Conservation (phyloP, 2,113 vertebrate species). For the Psittacara wagleri region DNA sequence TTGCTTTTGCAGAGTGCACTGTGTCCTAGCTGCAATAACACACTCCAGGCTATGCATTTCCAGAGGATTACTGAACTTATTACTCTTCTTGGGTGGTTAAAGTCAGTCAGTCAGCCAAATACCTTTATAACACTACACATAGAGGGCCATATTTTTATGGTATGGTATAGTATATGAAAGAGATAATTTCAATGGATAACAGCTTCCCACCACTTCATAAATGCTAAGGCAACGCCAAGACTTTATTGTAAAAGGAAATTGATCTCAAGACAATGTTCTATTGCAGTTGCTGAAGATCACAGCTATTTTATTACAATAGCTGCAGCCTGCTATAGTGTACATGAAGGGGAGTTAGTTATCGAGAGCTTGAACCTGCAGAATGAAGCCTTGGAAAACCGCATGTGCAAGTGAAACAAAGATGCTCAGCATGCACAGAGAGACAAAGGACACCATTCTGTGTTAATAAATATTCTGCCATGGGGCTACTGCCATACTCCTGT, state of each 20-base stretch:
- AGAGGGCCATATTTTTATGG: conserved; percentile 39
- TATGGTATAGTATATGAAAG: conserved; percentile 35
- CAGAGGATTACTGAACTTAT: conserved; percentile 63
- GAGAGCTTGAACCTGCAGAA: not conserved
- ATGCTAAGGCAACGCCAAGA: conserved; percentile 30
- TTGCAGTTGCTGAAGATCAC: conserved; percentile 47
- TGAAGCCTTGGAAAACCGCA: not conserved
- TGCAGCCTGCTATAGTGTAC: not conserved
- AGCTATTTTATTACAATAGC: conserved; percentile 29
- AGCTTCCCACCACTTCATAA: conserved; percentile 48
- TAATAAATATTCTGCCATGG: not conserved
- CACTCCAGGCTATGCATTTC: conserved; percentile 39
- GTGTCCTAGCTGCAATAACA: conserved; percentile 38
- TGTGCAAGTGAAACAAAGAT: not conserved
- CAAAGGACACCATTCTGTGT: not conserved
- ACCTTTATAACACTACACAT: conserved; percentile 6
- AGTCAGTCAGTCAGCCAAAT: conserved; percentile 47
- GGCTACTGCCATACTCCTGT: not conserved
- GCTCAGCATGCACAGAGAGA: rapidly evolving
- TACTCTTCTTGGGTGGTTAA: conserved; percentile 69
- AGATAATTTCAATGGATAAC: conserved; percentile 50
- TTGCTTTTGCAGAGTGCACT: conserved; percentile 32
- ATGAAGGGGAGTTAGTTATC: not conserved
- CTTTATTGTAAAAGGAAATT: conserved; percentile 66
- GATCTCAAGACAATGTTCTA: conserved; percentile 31